Evolutionary conservation across 2,888 invertebrate species (phyloP).

Genomic region (Timandra comae): DNA sequence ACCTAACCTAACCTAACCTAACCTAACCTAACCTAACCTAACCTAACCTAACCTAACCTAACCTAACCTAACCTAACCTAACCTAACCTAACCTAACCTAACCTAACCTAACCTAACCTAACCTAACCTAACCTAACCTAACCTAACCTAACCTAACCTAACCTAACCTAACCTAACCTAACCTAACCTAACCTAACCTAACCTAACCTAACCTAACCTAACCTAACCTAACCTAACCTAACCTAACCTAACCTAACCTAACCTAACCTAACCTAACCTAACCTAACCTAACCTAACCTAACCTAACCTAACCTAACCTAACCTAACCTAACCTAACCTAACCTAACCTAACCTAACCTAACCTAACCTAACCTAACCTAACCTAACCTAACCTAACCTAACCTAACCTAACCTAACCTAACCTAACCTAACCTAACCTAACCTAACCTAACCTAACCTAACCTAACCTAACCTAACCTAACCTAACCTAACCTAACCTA

Average conservation of each 20-base stretch:
- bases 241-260: conserved; percentile 9
- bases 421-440: conserved; percentile 2
- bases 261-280: conserved; percentile 5
- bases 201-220: conserved; percentile 12
- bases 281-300: conserved; percentile 9
- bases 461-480: conserved; percentile 1
- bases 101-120: conserved; percentile 15
- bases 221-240: conserved; percentile 11
- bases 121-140: conserved; percentile 17
- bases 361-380: conserved; percentile 6
- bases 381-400: conserved; percentile 3
- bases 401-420: background rate
- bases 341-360: conserved; percentile 10
- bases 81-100: conserved; percentile 17
- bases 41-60: conserved; percentile 15
- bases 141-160: conserved; percentile 16
- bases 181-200: conserved; percentile 11
- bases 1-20: conserved; percentile 3
- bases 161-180: conserved; percentile 14
- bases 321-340: conserved; percentile 10
- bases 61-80: conserved; percentile 12
- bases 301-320: conserved; percentile 4
- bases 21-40: conserved; percentile 4
- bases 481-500: background rate
- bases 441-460: conserved; percentile 5